These are phyloP conservation scores for Zaprionus bogoriensis DNA, from an alignment of 2,888 invertebrate genomes.

Conservation along the genomic window DNA sequence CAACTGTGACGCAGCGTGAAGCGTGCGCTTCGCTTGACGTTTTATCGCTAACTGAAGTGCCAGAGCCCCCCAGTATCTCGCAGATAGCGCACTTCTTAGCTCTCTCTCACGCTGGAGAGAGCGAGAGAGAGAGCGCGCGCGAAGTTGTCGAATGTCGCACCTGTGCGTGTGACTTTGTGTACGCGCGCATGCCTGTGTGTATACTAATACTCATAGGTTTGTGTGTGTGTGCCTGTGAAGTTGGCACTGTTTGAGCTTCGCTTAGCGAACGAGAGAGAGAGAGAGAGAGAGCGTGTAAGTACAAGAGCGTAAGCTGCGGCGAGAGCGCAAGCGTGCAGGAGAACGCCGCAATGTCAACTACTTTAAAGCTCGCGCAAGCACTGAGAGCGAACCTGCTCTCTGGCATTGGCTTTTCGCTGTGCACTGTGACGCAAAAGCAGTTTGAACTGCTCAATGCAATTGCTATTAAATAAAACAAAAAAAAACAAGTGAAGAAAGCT, in stretches of 20 bases:
- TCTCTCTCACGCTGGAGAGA: background rate
- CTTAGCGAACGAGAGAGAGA: slow-evolving; percentile 24
- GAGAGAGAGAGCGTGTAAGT: slow-evolving; percentile 1
- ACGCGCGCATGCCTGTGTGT: background rate
- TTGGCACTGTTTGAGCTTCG: slow-evolving; percentile 21
- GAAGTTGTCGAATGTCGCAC: slow-evolving; percentile 44
- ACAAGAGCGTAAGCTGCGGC: slow-evolving; percentile 6
- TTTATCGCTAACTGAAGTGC: slow-evolving; percentile 74
- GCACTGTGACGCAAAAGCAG: slow-evolving; percentile 22
- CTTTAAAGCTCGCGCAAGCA: too few species aligned
- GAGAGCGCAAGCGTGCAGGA: too few species aligned
- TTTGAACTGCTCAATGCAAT: background rate
- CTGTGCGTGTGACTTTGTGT: background rate
- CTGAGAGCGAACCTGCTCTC: slow-evolving; percentile 19
- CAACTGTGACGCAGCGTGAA: slow-evolving; percentile 38
- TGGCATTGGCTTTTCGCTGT: slow-evolving; percentile 22
- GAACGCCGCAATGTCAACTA: too few species aligned
- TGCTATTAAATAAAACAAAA: background rate
- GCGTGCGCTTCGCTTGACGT: slow-evolving; percentile 61
- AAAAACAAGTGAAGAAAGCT: too few species aligned
- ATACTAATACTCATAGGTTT: too few species aligned
- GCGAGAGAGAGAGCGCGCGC: slow-evolving; percentile 5
- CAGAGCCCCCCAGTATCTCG: slow-evolving; percentile 52
- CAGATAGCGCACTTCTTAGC: slow-evolving; percentile 37
- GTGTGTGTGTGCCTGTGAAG: background rate